Percentiles rank a stretch among this genome's conserved stretches.
phyloP scores from a whole-genome alignment of 2,888 invertebrate genomes.

The Platynereis dumerilii region DNA sequence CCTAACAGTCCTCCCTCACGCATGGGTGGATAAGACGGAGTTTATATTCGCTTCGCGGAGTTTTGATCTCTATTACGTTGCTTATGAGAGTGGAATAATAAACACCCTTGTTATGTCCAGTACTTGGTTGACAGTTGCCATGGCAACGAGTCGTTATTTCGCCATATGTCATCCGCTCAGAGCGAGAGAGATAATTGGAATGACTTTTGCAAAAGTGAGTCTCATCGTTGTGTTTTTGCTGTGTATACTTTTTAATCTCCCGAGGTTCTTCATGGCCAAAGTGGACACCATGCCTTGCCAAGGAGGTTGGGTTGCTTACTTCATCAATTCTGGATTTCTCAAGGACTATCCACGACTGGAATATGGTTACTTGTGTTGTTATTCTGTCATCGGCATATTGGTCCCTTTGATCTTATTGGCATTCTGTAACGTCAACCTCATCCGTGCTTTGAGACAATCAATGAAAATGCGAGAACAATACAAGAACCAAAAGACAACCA shows the following conservation, averaged over 20 bases:
- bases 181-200: slow-evolving; percentile 55
- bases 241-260: slow-evolving; percentile 34
- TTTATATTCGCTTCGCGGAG: background rate
- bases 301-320: slow-evolving; percentile 19
- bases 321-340: slow-evolving; percentile 22
- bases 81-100: slow-evolving; percentile 50
- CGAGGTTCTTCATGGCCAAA: slow-evolving; percentile 30
- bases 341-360: slow-evolving; percentile 12
- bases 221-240: slow-evolving; percentile 39
- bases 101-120: slow-evolving; percentile 58
- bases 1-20: slow-evolving; percentile 51
- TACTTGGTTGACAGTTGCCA: slow-evolving; percentile 60
- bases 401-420: slow-evolving; percentile 53
- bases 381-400: slow-evolving; percentile 55
- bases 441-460: slow-evolving; percentile 38
- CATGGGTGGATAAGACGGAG: slow-evolving; percentile 36
- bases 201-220: slow-evolving; percentile 50
- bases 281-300: slow-evolving; percentile 25
- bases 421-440: slow-evolving; percentile 56
- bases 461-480: slow-evolving; percentile 44
- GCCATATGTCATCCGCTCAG: slow-evolving; percentile 60
- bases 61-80: slow-evolving; percentile 44
- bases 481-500: slow-evolving; percentile 39
- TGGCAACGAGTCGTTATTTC: slow-evolving; percentile 60
- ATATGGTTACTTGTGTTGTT: slow-evolving; percentile 37